A percentile compares a stretch with the other conserved stretches of the same genome.
Evolutionary conservation across 2,797 vertebrate species (phyloP).

Genomic region (Ctenochaetus hawaiiensis): DNA sequence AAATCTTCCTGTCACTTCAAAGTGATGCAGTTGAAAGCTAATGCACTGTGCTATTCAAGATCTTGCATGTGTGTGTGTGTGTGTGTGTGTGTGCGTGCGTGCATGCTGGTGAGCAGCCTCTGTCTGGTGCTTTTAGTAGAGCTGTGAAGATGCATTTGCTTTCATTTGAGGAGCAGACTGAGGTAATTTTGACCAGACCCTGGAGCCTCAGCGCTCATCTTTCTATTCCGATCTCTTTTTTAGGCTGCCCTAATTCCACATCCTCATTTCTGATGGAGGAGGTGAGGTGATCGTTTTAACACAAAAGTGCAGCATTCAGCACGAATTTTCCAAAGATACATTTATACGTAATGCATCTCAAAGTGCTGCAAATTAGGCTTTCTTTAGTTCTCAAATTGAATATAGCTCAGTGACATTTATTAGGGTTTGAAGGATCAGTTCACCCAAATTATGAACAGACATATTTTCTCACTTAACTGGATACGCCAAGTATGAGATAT

Average conservation of each 20-base stretch:
- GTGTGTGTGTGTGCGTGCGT: slow-evolving; percentile 10
- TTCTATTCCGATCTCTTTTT: slow-evolving; percentile 77
- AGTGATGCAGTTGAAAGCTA: slow-evolving; percentile 44
- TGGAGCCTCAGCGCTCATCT: slow-evolving; percentile 67
- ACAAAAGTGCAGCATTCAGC: slow-evolving; percentile 35
- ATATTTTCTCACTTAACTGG: background rate
- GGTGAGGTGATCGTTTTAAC: slow-evolving; percentile 40
- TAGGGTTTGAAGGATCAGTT: slow-evolving; percentile 3
- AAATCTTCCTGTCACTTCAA: slow-evolving; percentile 43
- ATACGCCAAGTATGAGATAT: background rate
- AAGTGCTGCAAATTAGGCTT: slow-evolving; percentile 19
- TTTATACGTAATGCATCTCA: background rate
- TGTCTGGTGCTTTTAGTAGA: slow-evolving; percentile 44
- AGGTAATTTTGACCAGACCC: slow-evolving; percentile 75
- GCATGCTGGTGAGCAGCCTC: slow-evolving; percentile 5
- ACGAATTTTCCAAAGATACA: slow-evolving; percentile 16
- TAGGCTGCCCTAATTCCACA: slow-evolving; percentile 77
- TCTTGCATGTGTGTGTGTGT: slow-evolving; percentile 11
- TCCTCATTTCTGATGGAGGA: slow-evolving; percentile 72
- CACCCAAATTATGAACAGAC: background rate
- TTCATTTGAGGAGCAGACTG: slow-evolving; percentile 70
- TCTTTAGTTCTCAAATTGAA: slow-evolving; percentile 5
- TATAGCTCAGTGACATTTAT: background rate
- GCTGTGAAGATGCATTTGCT: slow-evolving; percentile 59
- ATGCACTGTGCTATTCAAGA: slow-evolving; percentile 42